Conservation (phyloP, 1,140 invertebrate species). For the Telenomus remus region DNA sequence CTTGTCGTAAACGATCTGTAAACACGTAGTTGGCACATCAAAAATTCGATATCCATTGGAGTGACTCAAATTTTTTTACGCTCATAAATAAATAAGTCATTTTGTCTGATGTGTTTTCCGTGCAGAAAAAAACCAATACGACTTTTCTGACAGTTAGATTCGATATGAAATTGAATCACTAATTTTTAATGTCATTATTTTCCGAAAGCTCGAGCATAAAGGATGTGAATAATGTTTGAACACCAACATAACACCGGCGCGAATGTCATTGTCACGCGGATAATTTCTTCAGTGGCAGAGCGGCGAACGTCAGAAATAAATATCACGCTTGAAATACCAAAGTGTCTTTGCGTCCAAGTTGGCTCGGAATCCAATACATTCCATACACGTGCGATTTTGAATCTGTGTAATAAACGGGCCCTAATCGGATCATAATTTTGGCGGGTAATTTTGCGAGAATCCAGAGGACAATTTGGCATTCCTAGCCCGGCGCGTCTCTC, state of each 20-base stretch:
- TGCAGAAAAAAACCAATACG: too few relatives aligned
- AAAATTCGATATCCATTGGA: constrained; percentile 5
- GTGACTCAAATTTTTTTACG: not conserved
- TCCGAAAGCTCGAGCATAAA: too few relatives aligned
- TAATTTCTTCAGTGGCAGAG: constrained; percentile 20
- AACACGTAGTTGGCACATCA: constrained; percentile 21
- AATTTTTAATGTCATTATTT: too few relatives aligned
- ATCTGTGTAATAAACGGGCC: constrained; percentile 64
- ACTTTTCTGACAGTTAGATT: too few relatives aligned
- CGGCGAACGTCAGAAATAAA: constrained; percentile 27
- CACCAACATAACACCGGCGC: too few relatives aligned
- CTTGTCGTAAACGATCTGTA: constrained; percentile 28
- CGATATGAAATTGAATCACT: too few relatives aligned
- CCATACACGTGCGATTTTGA: constrained; percentile 65
- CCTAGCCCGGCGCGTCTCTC: constrained; percentile 54
- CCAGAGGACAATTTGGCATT: constrained; percentile 66
- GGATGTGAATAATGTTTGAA: too few relatives aligned
- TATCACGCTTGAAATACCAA: constrained; percentile 29
- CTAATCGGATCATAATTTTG: constrained; percentile 69
- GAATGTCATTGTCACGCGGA: not conserved
- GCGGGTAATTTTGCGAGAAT: constrained; percentile 63
- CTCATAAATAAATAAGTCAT: too few relatives aligned
- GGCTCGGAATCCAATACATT: constrained; percentile 57
- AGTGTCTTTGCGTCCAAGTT: constrained; percentile 39
- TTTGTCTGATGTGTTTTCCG: too few relatives aligned